Conservation (phyloP, 2,888 invertebrate genomes). For the Drosophila diplacantha region DNA sequence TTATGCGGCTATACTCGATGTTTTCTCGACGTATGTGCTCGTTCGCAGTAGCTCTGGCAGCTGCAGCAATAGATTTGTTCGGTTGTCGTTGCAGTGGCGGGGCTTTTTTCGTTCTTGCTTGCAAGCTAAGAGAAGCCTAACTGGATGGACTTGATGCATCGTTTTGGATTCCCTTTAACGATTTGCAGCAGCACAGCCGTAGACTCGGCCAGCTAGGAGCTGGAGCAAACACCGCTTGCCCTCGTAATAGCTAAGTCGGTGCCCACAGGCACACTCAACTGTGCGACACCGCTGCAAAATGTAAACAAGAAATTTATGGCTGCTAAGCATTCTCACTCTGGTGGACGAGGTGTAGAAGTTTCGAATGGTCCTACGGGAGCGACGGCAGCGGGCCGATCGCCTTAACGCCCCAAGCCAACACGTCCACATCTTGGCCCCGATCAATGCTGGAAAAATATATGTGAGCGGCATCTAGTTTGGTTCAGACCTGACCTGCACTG, state of each 20-base stretch:
- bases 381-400: not conserved
- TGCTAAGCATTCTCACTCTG: constrained; percentile 53
- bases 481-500: constrained; percentile 56
- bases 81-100: constrained; percentile 44
- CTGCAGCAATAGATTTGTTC: constrained; percentile 9
- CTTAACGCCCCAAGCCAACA: constrained; percentile 5
- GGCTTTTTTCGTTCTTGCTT: constrained; percentile 24
- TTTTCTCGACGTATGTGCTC: constrained; percentile 15
- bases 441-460: constrained; percentile 60
- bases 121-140: constrained; percentile 19
- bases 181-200: constrained; percentile 54
- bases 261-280: constrained; percentile 49
- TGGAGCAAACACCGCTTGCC: constrained; percentile 8
- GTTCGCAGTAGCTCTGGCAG: constrained; percentile 13
- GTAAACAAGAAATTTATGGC: constrained; percentile 47
- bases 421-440: constrained; percentile 13
- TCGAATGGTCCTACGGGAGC: constrained; percentile 5
- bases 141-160: constrained; percentile 71
- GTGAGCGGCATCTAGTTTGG: constrained; percentile 51
- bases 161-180: constrained; percentile 74
- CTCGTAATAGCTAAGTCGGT: constrained; percentile 16
- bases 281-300: constrained; percentile 52
- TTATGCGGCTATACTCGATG: constrained; percentile 21
- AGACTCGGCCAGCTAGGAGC: constrained; percentile 31
- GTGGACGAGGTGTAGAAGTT: not conserved